phyloP scores from a whole-genome alignment of 2,888 invertebrate species.

The Ormyrus labotus region DNA sequence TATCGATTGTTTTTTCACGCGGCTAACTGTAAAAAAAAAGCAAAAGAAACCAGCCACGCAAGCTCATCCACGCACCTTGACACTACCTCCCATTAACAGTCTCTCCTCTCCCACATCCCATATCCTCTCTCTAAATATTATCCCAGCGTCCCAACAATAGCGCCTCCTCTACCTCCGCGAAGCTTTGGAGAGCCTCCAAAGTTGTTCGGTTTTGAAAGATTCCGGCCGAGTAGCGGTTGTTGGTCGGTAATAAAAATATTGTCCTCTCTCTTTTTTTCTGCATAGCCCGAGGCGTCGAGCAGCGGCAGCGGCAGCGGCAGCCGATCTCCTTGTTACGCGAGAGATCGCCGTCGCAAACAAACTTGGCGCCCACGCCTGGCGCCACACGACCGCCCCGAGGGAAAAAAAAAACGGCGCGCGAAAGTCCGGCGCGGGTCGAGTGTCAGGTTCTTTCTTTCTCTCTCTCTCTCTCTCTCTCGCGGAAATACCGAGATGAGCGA shows the following conservation, averaged over 20 bases:
- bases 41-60: no score
- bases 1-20: no score
- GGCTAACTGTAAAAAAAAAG: no score
- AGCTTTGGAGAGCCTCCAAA: background rate
- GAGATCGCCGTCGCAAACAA: conserved; percentile 53
- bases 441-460: conserved; percentile 19
- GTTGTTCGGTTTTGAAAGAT: conserved; percentile 57
- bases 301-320: conserved; percentile 6
- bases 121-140: conserved; percentile 44
- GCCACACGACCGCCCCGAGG: conserved; percentile 59
- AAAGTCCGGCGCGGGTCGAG: conserved; percentile 26
- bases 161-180: conserved; percentile 17
- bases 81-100: conserved; percentile 28
- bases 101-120: background rate
- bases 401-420: conserved; percentile 33
- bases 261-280: conserved; percentile 58
- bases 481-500: conserved; percentile 29
- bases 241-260: conserved; percentile 63
- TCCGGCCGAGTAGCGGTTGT: conserved; percentile 67
- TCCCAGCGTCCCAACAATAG: conserved; percentile 41
- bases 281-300: conserved; percentile 44
- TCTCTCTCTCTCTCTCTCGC: background rate
- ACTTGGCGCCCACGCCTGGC: conserved; percentile 69
- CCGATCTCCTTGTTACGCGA: conserved; percentile 46
- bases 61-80: no score